These are phyloP conservation scores for Gasterosteus nipponicus DNA, from an alignment of 2,113 vertebrate genomes.

Conservation along the genomic window DNA sequence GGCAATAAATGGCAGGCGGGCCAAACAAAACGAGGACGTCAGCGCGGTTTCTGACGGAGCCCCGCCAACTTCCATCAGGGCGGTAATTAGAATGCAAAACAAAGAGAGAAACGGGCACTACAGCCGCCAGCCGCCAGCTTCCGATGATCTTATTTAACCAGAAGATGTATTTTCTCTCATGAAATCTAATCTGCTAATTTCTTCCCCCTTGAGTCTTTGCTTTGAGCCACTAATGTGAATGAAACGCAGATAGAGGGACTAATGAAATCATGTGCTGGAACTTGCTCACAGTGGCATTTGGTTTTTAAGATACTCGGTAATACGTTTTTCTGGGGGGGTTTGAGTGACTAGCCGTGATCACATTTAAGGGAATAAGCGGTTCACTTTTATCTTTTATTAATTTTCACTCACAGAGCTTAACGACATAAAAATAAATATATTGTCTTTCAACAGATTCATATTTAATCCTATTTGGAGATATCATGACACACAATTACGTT, in stretches of 20 bases:
- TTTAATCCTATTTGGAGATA: too few relatives aligned
- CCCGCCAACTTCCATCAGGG: neutral
- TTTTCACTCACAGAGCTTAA: neutral
- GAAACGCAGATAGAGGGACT: neutral
- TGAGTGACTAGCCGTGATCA: too few relatives aligned
- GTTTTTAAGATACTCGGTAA: too few relatives aligned
- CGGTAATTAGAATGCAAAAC: neutral
- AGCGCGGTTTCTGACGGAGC: neutral
- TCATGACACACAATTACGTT: too few relatives aligned
- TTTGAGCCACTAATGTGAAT: neutral
- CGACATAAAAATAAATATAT: too few relatives aligned
- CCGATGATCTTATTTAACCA: neutral
- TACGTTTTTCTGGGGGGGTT: too few relatives aligned
- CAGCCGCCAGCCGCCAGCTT: neutral
- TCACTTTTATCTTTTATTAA: too few relatives aligned
- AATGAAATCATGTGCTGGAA: neutral
- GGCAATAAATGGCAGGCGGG: constrained; percentile 4
- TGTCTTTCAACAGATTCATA: neutral
- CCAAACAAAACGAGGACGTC: constrained; percentile 14
- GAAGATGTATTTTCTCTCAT: neutral
- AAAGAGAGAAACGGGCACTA: too few relatives aligned
- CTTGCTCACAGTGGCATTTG: neutral
- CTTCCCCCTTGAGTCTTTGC: neutral
- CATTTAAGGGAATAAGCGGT: too few relatives aligned
- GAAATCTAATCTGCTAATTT: neutral